Percentiles rank a stretch among this genome's conserved stretches.
Evolutionary conservation across 2,113 vertebrate genomes (phyloP).

Genomic region (Aegotheles bennettii): DNA sequence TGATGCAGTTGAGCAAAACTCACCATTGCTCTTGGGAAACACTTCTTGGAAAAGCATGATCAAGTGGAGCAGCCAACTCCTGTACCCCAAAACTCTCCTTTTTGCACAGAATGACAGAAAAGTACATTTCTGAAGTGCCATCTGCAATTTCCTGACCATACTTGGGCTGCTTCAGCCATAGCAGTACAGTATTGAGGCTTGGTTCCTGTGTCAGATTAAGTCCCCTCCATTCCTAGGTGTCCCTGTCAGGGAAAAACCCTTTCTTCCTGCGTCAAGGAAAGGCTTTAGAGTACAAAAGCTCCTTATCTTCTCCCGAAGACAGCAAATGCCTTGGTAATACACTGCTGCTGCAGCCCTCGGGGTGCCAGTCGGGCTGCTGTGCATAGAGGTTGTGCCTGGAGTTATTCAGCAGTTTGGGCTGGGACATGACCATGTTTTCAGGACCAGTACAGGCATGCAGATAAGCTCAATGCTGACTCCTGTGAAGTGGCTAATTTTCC

Average conservation of each 20-base stretch:
- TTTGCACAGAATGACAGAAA: background rate
- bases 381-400: background rate
- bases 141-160: background rate
- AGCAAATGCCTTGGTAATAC: background rate
- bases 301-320: background rate
- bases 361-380: background rate
- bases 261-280: background rate
- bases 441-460: background rate
- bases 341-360: background rate
- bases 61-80: background rate
- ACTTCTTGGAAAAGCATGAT: background rate
- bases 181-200: background rate
- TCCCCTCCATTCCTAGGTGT: background rate
- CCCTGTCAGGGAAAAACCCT: background rate
- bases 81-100: background rate
- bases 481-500: background rate
- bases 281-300: background rate
- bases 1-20: background rate
- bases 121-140: background rate
- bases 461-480: background rate
- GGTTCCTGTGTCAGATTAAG: too few species aligned
- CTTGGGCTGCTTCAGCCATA: background rate
- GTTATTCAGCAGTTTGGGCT: background rate
- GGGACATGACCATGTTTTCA: background rate
- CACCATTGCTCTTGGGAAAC: background rate